phyloP scores from a whole-genome alignment of 2,113 vertebrate genomes.

The Cygnus buccinator region DNA sequence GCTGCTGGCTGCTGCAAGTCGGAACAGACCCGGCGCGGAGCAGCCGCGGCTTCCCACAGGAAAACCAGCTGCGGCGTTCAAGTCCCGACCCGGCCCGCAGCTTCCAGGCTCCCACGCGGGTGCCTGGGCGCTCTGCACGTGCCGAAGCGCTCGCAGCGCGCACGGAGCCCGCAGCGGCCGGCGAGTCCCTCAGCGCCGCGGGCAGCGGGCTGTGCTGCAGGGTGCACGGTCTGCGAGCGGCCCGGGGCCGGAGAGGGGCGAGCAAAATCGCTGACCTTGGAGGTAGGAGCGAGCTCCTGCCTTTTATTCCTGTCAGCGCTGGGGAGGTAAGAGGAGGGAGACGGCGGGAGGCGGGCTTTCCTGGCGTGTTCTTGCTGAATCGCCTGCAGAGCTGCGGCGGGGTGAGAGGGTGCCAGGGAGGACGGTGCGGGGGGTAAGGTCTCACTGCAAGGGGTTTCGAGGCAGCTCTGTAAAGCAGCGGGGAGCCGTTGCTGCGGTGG shows the following conservation, averaged over 20 bases:
- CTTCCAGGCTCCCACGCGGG: background rate
- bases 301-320: background rate
- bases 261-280: background rate
- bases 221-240: fast-evolving
- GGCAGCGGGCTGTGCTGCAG: background rate
- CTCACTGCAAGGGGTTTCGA: background rate
- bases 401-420: background rate
- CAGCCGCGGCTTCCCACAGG: background rate
- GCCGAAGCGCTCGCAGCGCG: background rate
- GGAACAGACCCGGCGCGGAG: background rate
- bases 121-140: background rate
- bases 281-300: background rate
- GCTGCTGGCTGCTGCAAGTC: slow-evolving; percentile 26
- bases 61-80: background rate
- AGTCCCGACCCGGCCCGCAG: background rate
- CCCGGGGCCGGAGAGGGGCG: background rate
- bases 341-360: background rate
- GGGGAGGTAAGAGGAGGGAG: background rate
- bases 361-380: background rate
- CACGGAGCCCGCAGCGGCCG: fast-evolving
- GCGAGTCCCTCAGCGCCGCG: background rate
- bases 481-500: background rate
- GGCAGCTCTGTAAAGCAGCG: background rate
- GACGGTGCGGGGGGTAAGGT: background rate
- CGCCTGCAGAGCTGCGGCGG: fast-evolving